Conservation (phyloP, 2,113 vertebrate species). For the Sphyrna mokarran region DNA sequence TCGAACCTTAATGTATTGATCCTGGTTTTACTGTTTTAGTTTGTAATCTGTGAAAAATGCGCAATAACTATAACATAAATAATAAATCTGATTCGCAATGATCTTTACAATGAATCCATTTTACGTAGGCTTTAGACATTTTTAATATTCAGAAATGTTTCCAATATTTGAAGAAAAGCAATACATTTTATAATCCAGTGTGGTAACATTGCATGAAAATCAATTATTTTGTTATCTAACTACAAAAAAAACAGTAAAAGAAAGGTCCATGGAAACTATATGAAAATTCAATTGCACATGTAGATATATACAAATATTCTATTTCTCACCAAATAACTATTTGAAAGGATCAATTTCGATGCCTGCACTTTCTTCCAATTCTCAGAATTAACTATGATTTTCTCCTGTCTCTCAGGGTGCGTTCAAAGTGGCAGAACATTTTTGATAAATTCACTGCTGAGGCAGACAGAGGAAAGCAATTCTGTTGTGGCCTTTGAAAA, state of each 20-base stretch:
- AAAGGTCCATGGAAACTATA: neutral
- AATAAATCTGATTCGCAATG: neutral
- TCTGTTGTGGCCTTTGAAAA: too few species aligned
- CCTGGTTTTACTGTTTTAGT: neutral
- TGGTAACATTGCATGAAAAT: neutral
- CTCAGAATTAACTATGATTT: neutral
- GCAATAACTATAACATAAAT: neutral
- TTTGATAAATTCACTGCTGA: too few species aligned
- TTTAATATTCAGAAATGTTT: neutral
- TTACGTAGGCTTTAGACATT: neutral
- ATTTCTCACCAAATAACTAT: neutral
- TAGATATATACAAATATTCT: neutral
- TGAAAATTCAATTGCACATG: neutral
- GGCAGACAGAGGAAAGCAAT: too few species aligned
- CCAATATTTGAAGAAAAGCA: neutral
- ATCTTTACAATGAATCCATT: neutral
- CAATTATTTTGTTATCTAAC: neutral
- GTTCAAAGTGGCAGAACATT: too few species aligned
- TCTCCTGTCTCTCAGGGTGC: neutral
- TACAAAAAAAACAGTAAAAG: neutral
- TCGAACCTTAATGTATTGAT: neutral
- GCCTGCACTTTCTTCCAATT: neutral
- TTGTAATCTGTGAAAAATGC: neutral
- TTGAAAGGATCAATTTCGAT: neutral
- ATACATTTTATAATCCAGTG: neutral